phyloP scores from a whole-genome alignment of 2,888 invertebrate genomes.

The Eupithecia subumbrata region DNA sequence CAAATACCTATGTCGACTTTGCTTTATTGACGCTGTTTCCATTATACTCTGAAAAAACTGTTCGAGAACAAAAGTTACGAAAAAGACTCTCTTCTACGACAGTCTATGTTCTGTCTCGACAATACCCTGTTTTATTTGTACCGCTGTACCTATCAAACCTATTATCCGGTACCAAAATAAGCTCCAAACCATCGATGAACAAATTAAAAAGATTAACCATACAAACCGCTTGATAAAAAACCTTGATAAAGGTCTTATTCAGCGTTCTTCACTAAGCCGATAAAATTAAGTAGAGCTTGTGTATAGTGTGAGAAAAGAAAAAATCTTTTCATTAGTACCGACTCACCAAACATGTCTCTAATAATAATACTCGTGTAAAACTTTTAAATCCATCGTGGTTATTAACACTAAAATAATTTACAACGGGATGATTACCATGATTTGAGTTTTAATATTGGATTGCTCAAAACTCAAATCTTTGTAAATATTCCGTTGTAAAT shows the following conservation, averaged over 20 bases:
- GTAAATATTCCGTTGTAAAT: too few species aligned
- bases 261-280: not conserved
- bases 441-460: too few species aligned
- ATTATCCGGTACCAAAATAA: not conserved
- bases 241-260: not conserved
- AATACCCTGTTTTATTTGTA: not conserved
- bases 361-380: too few species aligned
- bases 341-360: too few species aligned
- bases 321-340: too few species aligned
- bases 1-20: constrained; percentile 25
- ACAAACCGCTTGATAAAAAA: not conserved
- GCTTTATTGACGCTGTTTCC: constrained; percentile 37
- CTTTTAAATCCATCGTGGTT: too few species aligned
- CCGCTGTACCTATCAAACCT: not conserved
- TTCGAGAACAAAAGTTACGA: not conserved
- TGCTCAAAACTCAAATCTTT: too few species aligned
- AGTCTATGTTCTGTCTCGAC: not conserved
- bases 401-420: too few species aligned
- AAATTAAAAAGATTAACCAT: not conserved
- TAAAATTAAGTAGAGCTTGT: not conserved
- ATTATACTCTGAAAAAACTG: constrained; percentile 16
- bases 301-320: not conserved
- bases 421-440: too few species aligned
- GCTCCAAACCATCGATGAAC: not conserved
- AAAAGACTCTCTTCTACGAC: not conserved